Conservation (phyloP, 2,888 invertebrate genomes). For the Lasioglossum malachurum region DNA sequence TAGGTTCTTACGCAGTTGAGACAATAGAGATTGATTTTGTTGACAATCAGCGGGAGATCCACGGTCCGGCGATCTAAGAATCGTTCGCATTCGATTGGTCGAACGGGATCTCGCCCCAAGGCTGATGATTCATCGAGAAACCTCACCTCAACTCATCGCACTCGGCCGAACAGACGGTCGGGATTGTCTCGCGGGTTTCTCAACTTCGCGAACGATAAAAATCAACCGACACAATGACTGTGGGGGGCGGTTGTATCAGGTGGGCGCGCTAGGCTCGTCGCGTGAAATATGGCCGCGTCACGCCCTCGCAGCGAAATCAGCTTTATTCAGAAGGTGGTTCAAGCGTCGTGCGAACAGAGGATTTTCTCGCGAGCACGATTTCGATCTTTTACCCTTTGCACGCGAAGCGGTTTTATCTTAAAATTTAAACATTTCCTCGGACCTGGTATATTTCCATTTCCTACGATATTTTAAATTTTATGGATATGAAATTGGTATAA, state of each 20-base stretch:
- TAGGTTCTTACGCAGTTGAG: no score
- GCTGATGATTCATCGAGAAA: constrained; percentile 56
- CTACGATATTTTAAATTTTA: no score
- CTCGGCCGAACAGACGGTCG: neutral
- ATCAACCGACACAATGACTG: neutral
- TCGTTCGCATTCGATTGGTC: constrained; percentile 1
- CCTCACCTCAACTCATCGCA: constrained; percentile 18
- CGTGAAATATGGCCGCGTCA: neutral
- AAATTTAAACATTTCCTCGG: no score
- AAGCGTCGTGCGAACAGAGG: neutral
- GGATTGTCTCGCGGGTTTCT: neutral
- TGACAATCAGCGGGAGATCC: neutral
- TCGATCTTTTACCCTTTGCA: neutral
- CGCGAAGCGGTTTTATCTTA: no score
- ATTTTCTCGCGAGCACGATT: neutral
- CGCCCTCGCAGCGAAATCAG: constrained; percentile 2
- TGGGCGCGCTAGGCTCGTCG: constrained; percentile 1
- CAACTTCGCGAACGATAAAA: neutral
- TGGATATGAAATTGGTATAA: no score
- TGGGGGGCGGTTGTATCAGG: neutral
- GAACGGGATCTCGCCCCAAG: constrained; percentile 46
- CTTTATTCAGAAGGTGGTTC: neutral
- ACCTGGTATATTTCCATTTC: no score
- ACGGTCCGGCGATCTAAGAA: neutral
- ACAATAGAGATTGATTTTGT: neutral